Evolutionary conservation across 64 coral and sea anemone species (phyloP).

Genomic region (Trachythela sp.): DNA sequence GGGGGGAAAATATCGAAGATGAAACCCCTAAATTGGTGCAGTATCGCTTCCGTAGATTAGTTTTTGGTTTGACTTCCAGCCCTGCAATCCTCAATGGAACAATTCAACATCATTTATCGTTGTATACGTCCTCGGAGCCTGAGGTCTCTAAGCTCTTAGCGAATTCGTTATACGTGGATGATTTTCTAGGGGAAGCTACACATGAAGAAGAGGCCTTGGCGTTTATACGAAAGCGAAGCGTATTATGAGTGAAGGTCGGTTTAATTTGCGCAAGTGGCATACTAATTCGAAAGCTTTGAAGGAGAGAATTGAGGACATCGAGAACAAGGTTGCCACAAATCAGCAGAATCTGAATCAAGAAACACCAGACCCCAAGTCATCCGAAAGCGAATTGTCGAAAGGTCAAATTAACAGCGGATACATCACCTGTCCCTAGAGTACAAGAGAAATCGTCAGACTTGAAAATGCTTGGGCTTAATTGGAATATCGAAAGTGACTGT

Average conservation of each 20-base stretch:
- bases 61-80: not conserved
- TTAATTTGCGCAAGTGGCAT: conserved; percentile 34
- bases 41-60: not conserved
- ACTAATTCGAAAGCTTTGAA: not conserved
- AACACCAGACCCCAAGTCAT: not conserved
- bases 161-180: not conserved
- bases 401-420: not conserved
- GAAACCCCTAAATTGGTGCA: not conserved
- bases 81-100: not conserved
- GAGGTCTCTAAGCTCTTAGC: not conserved
- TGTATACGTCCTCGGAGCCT: not conserved
- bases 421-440: not conserved
- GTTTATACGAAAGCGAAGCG: not conserved
- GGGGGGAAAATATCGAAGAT: not conserved
- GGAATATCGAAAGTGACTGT: conserved; percentile 45
- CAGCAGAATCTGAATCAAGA: conserved; percentile 31
- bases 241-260: conserved; percentile 4
- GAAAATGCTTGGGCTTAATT: conserved; percentile 20
- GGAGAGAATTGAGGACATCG: not conserved
- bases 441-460: conserved; percentile 22
- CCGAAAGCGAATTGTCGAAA: conserved; percentile 22
- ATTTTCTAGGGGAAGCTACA: not conserved
- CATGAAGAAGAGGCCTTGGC: not conserved
- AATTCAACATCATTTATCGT: not conserved
- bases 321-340: not conserved